Evolutionary conservation across 2,888 invertebrate species (phyloP), one percentile per base, ranked within the genome.

Genomic region (Euzophera pinguis): DNA sequence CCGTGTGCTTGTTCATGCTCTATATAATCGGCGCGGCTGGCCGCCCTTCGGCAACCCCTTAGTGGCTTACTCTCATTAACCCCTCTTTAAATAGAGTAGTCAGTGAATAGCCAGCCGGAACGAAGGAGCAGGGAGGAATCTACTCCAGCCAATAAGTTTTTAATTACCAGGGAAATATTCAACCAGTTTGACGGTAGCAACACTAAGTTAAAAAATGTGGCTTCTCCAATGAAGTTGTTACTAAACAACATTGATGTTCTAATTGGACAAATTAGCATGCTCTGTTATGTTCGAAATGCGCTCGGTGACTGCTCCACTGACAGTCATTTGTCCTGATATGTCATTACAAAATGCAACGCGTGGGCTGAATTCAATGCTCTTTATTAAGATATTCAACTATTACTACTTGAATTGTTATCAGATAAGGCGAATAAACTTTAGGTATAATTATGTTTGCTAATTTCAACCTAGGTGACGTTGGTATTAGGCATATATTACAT

Each of bases 311-410:
- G 54, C 54, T 56, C 48, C 52, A 51, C 41, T 52, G 52, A 51
- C 53, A 41, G 53, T 50, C 52, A 58, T 58, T 58, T 58, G 53
- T 58, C 58, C 47, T 49, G 54, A 52, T 53, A 56, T 56, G 53
- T 58, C 58, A 58, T 56, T 56, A 53, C 58, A 51, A 50, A 54
- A 50, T 13, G 48, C 35, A 52, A 49, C 41, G 38, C 51, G 42
- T 50, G 50, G 50, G 34, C 27, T 9, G 49, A 14, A 32, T 50
- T 39, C 39, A 50, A 39, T 41, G 27, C 38, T 32, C 39, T 29
- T 7, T 39, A 29, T 39, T 50, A 39, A 39, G 39, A 50, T 50
- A 29, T 50, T 50, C 16, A 29, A 50, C 14, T 10, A 39, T 49
- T 49, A 27, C 27, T 10, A 12, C 38, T 22, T 7, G 14, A 38